Conservation (phyloP, 2,113 vertebrate species). For the Urocolius indicus region DNA sequence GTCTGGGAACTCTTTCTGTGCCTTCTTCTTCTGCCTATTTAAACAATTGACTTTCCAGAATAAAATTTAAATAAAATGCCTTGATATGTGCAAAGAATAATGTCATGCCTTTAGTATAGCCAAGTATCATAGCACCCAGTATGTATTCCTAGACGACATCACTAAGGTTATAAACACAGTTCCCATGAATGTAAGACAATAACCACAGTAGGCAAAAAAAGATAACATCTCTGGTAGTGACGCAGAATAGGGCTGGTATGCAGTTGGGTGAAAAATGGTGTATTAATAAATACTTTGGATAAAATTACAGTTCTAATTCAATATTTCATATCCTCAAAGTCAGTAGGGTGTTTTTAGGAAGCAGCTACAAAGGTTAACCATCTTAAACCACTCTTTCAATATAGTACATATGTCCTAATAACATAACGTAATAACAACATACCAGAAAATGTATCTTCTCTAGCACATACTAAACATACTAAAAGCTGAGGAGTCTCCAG, state of each 20-base stretch:
- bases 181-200: background rate
- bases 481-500: background rate
- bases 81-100: background rate
- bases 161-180: background rate
- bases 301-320: background rate
- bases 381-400: background rate
- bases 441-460: background rate
- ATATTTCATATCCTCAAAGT: background rate
- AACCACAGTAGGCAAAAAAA: background rate
- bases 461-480: background rate
- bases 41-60: background rate
- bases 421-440: background rate
- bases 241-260: background rate
- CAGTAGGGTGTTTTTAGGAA: background rate
- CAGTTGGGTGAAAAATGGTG: background rate
- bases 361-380: background rate
- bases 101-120: background rate
- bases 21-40: background rate
- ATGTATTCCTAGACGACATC: background rate
- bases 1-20: background rate
- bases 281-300: background rate
- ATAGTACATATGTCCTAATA: background rate
- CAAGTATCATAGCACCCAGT: background rate
- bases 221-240: background rate
- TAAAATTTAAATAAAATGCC: conserved; percentile 5